Evolutionary conservation across 2,888 invertebrate genomes (phyloP).

Genomic region (Drosophila aldrichi): DNA sequence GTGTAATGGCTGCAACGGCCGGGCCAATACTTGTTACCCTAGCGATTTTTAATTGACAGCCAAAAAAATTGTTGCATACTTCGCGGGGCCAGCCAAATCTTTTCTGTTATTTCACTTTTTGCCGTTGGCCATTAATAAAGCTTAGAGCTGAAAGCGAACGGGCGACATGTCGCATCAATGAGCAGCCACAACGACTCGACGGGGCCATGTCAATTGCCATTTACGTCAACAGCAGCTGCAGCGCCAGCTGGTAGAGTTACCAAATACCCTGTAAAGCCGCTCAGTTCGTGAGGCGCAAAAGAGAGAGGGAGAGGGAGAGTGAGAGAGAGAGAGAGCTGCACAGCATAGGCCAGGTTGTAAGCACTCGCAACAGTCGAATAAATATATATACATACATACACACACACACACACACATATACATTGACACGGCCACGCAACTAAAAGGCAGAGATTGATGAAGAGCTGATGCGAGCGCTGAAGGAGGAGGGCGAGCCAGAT

Average conservation of each 20-base stretch:
- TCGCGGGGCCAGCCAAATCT: constrained; percentile 7
- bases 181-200: constrained; percentile 35
- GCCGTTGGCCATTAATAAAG: constrained; percentile 57
- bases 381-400: background rate
- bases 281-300: too few species aligned
- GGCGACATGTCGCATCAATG: constrained; percentile 51
- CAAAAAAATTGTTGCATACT: constrained; percentile 21
- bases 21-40: constrained; percentile 7
- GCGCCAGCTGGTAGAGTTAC: background rate
- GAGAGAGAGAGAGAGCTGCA: background rate
- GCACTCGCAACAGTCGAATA: background rate
- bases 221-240: background rate
- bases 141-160: constrained; percentile 41
- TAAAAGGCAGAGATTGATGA: constrained; percentile 17
- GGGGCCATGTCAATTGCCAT: constrained; percentile 15
- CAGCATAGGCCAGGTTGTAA: too few species aligned
- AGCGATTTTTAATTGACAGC: constrained; percentile 5
- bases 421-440: background rate
- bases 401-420: background rate
- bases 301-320: background rate
- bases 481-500: background rate
- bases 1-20: constrained; percentile 1
- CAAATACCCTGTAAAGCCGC: constrained; percentile 11
- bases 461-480: background rate
- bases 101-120: background rate